Conservation (phyloP, 2,797 vertebrate genomes). For the Phrynocephalus vlangalii region DNA sequence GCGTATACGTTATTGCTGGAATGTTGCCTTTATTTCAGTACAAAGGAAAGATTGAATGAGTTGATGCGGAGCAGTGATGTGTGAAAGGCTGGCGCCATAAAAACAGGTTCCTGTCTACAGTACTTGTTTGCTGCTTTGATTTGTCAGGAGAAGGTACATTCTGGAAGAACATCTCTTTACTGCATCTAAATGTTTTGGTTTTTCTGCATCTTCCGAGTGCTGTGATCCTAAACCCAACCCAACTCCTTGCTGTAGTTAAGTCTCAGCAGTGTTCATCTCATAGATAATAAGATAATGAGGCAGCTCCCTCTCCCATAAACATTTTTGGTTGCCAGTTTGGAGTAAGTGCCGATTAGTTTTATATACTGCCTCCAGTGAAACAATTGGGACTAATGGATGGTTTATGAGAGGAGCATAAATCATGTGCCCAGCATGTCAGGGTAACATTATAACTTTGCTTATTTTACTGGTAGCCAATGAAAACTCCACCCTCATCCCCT, state of each 20-base stretch:
- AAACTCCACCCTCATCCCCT: conserved; percentile 8
- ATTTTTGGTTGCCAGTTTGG: conserved; percentile 4
- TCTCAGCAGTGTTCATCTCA: not conserved
- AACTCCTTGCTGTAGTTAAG: not conserved
- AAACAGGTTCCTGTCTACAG: not conserved
- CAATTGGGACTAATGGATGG: conserved; percentile 31
- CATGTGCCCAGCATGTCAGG: conserved; percentile 19
- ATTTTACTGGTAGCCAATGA: not conserved
- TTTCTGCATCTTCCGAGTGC: not conserved
- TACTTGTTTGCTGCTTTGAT: not conserved
- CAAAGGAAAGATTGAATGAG: not conserved
- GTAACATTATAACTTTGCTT: conserved; percentile 29
- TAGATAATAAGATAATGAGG: conserved; percentile 24
- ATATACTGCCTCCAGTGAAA: conserved; percentile 22
- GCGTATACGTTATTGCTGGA: not conserved
- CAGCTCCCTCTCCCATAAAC: conserved; percentile 25
- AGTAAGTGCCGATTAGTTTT: conserved; percentile 38
- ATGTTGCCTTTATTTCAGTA: not conserved
- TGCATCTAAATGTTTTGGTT: not conserved
- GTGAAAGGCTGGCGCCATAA: not conserved
- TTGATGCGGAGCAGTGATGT: not conserved
- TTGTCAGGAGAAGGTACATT: not conserved
- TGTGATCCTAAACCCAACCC: not conserved
- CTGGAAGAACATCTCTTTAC: not conserved
- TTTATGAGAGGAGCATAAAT: conserved; percentile 34